Evolutionary conservation across 2,888 invertebrate genomes (phyloP), one percentile per base, ranked within the genome.

Genomic region (Bellardia pandia): DNA sequence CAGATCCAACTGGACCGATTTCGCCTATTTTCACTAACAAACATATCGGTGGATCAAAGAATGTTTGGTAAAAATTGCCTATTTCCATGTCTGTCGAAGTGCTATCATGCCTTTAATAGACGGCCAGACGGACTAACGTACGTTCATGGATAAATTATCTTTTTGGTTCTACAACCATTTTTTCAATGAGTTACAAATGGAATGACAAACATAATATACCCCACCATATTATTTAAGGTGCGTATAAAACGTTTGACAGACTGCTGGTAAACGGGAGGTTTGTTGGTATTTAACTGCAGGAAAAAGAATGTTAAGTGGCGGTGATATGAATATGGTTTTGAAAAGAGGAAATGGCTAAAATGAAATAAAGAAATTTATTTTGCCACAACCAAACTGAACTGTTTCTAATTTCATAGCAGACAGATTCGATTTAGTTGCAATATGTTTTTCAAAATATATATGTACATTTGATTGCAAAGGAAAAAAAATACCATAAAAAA

Each of bases 361-460:
- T 83, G 7, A 71, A 62, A 76, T 69, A 83, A 51, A 79, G 45
- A 62, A 77, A 45, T 30, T 40, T 14, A 6, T 69, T 51, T 68
- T 30, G 62, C 71, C 72, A 66, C 66, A 81, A 64, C 33, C 76
- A 76, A 75, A 76, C 60, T 60, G 60, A 83, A 83, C 71, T 83
- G 77, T 77, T 71, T 64, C 37, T 83, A 64, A 83, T 77, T 83
- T 83, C 53, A 56, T 45, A 53, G 71, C 83, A 83, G 83, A 83
- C 83, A 83, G 77, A 83, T 83, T 83, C 71, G 64, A 77, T 83
- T 77, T 77, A 23, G 45, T 64, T 64, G 16, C 42, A 48, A 56
- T 71, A 69, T 42, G 11, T 11, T 13, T 45, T 13, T 68, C 30
- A 51, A 69, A 78, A 37, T 45, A 66, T 23, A 14, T 9, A 33